Base-by-base conservation (phyloP, 2,888 invertebrate species). In the Macropis europaea region DNA sequence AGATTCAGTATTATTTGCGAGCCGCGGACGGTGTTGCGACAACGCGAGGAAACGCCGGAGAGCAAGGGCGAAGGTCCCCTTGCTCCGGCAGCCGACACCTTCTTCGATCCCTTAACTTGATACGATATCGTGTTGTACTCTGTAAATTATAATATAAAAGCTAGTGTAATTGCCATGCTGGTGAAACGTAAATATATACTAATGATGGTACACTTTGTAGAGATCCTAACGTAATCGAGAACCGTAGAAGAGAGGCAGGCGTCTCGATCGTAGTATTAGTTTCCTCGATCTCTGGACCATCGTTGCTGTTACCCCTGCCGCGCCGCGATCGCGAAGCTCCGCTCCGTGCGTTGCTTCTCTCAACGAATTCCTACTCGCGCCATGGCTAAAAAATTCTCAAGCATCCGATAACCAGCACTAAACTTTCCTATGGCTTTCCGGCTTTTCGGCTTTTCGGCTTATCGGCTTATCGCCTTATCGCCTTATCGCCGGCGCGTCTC, bases 281-380 rank as follows among this genome's bases (percentile, higher is more conserved):
- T 80, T 59, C 79, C 76, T 76, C 83, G 83, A 85, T 83, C 84
- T 81, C 84, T 82, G 83, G 81, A 81, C 83, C 82, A 77, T 70
- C 66, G 63, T 74, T 66, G 64, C 64, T 64, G 70, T 70, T 68
- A n/a, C n/a, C n/a, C n/a, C n/a, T n/a, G n/a, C 67, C 73, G 43
- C 81, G 77, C 78, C 82, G 77, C 75, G 83, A 81, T 78, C 79
- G 79, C 67, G 42, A 43, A 43, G 32, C 59, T 15, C 28, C 32
- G 26, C 40, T 30, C n/a, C 15, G n/a, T 15, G 13, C 13, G 28
- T 52, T 28, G n/a, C 17, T 59, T 26, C n/a, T n/a, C n/a, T n/a
- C n/a, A n/a, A n/a, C n/a, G n/a, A n/a, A n/a, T n/a, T n/a, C n/a
- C n/a, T n/a, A n/a, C n/a, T n/a, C n/a, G n/a, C n/a, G n/a, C n/a